Conservation (phyloP, 2,888 invertebrate species). For the Drosophila austrosaltans region DNA sequence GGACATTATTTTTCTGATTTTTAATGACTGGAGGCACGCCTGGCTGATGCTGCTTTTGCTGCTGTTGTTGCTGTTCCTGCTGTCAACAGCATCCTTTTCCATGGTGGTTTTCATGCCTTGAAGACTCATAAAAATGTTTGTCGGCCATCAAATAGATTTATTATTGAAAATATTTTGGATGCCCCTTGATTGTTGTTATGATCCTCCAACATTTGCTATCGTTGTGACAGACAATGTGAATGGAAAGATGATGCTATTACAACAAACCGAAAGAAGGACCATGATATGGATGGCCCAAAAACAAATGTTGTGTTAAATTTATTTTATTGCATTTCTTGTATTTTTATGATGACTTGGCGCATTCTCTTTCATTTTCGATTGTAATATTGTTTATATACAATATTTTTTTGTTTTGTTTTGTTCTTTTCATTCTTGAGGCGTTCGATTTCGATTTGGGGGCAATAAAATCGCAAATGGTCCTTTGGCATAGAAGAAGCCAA, state of each 20-base stretch:
- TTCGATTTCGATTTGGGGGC: constrained; percentile 57
- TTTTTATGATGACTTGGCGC: constrained; percentile 70
- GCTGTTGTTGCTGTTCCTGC: constrained; percentile 42
- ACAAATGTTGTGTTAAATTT: constrained; percentile 75
- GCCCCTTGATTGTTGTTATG: constrained; percentile 72
- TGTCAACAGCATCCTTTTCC: constrained; percentile 54
- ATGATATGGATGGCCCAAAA: constrained; percentile 22
- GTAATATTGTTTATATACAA: constrained; percentile 49
- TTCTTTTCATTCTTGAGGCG: constrained; percentile 46
- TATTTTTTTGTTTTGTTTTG: neutral
- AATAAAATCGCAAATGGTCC: constrained; percentile 71
- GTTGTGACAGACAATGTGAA: constrained; percentile 53
- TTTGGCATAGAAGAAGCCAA: constrained; percentile 38
- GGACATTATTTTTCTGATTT: constrained; percentile 69
- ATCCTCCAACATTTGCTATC: constrained; percentile 17
- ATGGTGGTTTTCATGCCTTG: constrained; percentile 17
- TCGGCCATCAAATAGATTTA: constrained; percentile 78
- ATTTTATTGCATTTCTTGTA: constrained; percentile 68
- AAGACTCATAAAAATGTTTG: constrained; percentile 52
- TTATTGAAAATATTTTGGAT: constrained; percentile 77
- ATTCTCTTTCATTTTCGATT: constrained; percentile 48
- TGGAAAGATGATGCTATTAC: constrained; percentile 13
- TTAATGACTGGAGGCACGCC: constrained; percentile 70
- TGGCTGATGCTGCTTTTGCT: neutral
- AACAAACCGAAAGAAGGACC: constrained; percentile 22